Evolutionary conservation across 2,888 invertebrate species (phyloP), one percentile per base, ranked within the genome.

Genomic region (Drepanosiphum platanoidis): DNA sequence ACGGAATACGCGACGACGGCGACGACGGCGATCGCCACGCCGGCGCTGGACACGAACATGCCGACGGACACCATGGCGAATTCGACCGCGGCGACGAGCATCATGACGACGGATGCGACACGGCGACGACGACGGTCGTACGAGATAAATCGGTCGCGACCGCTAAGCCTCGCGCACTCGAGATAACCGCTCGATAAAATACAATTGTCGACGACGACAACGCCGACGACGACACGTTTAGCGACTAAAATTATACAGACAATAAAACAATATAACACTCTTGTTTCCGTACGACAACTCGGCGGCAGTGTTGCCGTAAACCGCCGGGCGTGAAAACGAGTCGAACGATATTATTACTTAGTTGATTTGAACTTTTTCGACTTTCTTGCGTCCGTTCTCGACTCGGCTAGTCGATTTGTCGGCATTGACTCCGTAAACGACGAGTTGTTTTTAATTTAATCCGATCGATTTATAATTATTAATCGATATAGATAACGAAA

Each of bases 41-140:
- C 83, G 68, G 83, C 75, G 83, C 83, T 75, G 75, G 83, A 84
- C 83, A 58, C 75, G 75, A 84, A 77, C 83, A 84, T 84, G 66
- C 75, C 68, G 68, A 84, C 83, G 75, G 83, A 84, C 66, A 84
- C 83, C 83, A 84, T 84, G 75, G 58, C 30, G 83, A 68, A 84
- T 68, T 77, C 83, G 36, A 75, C 30, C 27, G 36, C 34, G 66
- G 66, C 75, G 30, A 7, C 36, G 34, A 84, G 5, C 30, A 75
- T 77, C 46, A 39, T 52, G 22, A n/a, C 46, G 11, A 18, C 30
- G 22, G 42, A 61, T 7, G 61, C 39, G n/a, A 18, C 22, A 22
- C n/a, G 66, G n/a, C 36, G 27, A 1, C n/a, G 18, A 18, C 9
- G 72, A 5, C 11, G 58, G 39, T 7, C 72, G 30, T 8, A 11